phyloP scores from a whole-genome alignment of 2,113 vertebrate genomes.

The Pardalotus punctatus region DNA sequence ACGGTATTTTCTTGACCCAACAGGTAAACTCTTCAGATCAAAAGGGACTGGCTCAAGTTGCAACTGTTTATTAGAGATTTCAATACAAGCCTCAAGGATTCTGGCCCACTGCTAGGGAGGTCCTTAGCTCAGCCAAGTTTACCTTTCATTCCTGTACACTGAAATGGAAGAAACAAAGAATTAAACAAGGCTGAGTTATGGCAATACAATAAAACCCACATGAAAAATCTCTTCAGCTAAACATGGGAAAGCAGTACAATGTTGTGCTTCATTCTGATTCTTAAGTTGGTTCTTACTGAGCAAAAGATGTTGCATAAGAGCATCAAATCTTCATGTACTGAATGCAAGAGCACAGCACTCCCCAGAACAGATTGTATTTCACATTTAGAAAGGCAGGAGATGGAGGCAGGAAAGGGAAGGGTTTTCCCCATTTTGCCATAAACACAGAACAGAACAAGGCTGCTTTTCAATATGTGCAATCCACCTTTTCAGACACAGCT shows the following conservation, averaged over 20 bases:
- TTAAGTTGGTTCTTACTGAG: neutral
- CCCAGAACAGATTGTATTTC: neutral
- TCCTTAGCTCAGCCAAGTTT: neutral
- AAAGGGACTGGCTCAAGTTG: neutral
- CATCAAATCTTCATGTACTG: neutral
- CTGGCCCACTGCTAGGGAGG: neutral
- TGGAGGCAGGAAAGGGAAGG: neutral
- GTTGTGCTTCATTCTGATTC: neutral
- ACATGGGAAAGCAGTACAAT: neutral
- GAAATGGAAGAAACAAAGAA: neutral
- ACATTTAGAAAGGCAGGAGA: neutral
- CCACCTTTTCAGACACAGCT: neutral
- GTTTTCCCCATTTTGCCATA: neutral
- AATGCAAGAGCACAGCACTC: neutral
- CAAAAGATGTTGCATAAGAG: slow-evolving; percentile 9
- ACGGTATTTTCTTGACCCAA: neutral
- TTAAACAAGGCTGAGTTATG: neutral
- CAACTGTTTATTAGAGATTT: neutral
- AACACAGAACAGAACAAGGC: neutral
- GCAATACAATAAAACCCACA: neutral
- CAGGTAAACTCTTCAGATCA: neutral
- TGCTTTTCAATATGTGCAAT: neutral
- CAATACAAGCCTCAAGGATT: neutral
- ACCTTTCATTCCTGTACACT: neutral
- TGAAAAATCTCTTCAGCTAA: neutral